phyloP scores from a whole-genome alignment of 1,140 invertebrate species.

The Drosophila micromelanica region DNA sequence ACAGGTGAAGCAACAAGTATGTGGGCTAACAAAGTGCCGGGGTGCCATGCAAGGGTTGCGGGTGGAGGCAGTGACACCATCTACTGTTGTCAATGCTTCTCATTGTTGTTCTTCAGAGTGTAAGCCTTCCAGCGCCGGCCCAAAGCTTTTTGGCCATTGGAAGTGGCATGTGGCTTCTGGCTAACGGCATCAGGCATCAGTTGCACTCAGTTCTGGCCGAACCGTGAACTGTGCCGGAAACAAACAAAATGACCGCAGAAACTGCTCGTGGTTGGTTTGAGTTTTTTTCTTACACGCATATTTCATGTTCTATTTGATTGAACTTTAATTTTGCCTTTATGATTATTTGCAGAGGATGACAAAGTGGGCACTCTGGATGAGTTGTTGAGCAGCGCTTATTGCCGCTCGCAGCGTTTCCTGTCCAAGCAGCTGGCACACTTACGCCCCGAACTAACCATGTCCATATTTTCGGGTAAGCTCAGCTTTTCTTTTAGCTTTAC shows the following conservation, averaged over 20 bases:
- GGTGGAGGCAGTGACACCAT: not conserved
- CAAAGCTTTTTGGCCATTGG: constrained; percentile 33
- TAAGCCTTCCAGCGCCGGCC: constrained; percentile 15
- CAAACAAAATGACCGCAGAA: constrained; percentile 36
- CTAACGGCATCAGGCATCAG: no score
- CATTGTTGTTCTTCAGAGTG: not conserved
- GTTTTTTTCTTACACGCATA: not conserved
- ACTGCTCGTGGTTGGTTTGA: constrained; percentile 7
- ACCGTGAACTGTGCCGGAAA: constrained; percentile 9
- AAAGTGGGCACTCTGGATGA: constrained; percentile 91
- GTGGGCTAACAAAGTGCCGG: not conserved
- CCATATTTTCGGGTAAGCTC: constrained; percentile 97
- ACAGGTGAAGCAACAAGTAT: constrained; percentile 49
- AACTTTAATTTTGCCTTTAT: not conserved
- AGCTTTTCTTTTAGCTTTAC: not conserved
- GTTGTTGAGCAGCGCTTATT: constrained; percentile 93
- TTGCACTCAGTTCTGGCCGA: constrained; percentile 30
- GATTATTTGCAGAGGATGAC: constrained; percentile 86
- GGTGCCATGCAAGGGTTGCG: no score
- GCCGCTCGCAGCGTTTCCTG: constrained; percentile 95
- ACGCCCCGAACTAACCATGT: constrained; percentile 99
- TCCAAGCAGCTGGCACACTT: constrained; percentile 96
- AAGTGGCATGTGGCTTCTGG: not conserved
- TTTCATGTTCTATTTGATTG: not conserved
- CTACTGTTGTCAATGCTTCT: constrained; percentile 5